Percentiles rank a stretch among this genome's conserved stretches.
phyloP scores from a whole-genome alignment of 1,140 invertebrate species.

The Achatina immaculata region DNA sequence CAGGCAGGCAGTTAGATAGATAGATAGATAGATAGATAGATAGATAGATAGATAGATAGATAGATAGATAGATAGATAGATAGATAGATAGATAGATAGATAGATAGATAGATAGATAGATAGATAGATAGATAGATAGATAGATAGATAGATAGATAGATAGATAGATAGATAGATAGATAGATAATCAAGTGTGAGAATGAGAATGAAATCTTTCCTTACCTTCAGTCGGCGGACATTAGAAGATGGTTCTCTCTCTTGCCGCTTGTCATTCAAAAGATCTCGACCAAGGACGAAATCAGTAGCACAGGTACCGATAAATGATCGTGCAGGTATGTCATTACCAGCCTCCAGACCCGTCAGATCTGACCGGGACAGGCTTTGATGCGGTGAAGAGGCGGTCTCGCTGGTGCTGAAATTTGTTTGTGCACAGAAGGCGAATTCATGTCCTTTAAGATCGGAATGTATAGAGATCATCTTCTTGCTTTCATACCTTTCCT shows the following conservation, averaged over 20 bases:
- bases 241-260: background rate
- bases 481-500: too few species aligned
- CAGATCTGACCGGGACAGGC: background rate
- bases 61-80: slow-evolving; percentile 4
- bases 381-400: background rate
- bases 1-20: too few species aligned
- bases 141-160: slow-evolving; percentile 4
- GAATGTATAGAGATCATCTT: too few species aligned
- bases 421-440: too few species aligned
- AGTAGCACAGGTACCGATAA: background rate
- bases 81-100: slow-evolving; percentile 4
- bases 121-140: slow-evolving; percentile 4
- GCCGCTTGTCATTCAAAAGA: background rate
- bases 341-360: slow-evolving; percentile 1
- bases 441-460: too few species aligned
- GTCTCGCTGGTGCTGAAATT: too few species aligned
- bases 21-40: slow-evolving; percentile 4
- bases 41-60: slow-evolving; percentile 4
- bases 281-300: background rate
- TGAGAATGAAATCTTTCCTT: background rate
- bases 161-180: slow-evolving; percentile 4
- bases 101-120: slow-evolving; percentile 4
- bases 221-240: background rate
- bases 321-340: background rate
- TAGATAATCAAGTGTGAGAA: background rate